phyloP scores from a whole-genome alignment of 1,140 invertebrate genomes.

The Papilio polytes region DNA sequence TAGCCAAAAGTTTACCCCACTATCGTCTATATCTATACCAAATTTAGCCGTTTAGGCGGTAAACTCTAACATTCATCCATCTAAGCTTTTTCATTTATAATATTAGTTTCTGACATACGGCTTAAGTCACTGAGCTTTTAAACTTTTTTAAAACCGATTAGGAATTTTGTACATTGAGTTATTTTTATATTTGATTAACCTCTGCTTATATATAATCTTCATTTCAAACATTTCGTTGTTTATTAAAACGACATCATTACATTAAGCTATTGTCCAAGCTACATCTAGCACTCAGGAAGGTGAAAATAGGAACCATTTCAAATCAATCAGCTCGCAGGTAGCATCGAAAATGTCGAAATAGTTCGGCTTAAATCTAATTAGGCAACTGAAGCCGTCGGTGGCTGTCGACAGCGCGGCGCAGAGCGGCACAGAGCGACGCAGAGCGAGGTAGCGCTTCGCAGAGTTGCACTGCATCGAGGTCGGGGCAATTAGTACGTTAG shows the following conservation, averaged over 20 bases:
- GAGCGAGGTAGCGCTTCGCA: background rate
- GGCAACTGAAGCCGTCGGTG: conserved; percentile 55
- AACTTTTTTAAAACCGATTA: too few relatives aligned
- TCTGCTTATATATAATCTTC: too few relatives aligned
- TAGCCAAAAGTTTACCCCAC: too few relatives aligned
- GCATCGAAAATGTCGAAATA: conserved; percentile 41
- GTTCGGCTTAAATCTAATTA: conserved; percentile 53
- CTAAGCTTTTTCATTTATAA: too few relatives aligned
- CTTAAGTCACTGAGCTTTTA: too few relatives aligned
- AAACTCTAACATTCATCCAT: too few relatives aligned
- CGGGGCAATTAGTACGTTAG: conserved; percentile 12
- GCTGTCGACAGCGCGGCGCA: conserved; percentile 31
- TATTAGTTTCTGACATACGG: too few relatives aligned
- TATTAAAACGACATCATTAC: background rate
- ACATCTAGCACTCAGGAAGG: background rate
- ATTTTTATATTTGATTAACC: too few relatives aligned
- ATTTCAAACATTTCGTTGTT: too few relatives aligned
- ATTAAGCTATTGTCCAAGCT: background rate
- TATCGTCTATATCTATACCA: too few relatives aligned
- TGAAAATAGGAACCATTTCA: conserved; percentile 39
- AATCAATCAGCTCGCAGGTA: conserved; percentile 42
- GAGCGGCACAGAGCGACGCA: background rate
- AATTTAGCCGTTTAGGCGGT: too few relatives aligned
- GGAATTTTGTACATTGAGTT: too few relatives aligned
- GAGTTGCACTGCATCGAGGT: background rate